These are phyloP conservation scores for Buphagus erythrorhynchus DNA, from an alignment of 2,797 vertebrate genomes.

Conservation along the genomic window DNA sequence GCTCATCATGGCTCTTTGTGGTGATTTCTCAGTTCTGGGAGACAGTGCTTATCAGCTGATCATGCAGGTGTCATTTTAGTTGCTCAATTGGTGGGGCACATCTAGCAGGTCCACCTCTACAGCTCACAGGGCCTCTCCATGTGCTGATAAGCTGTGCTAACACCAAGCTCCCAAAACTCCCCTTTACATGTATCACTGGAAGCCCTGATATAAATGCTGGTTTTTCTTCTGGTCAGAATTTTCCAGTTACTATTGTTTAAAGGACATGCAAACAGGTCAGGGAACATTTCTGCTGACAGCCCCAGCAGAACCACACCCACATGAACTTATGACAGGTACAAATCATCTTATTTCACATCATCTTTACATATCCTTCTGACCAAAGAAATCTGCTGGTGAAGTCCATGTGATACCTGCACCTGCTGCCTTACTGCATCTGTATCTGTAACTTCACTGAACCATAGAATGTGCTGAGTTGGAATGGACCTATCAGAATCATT, in stretches of 20 bases:
- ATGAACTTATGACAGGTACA: neutral
- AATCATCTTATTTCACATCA: neutral
- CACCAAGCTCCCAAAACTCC: neutral
- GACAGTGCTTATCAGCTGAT: conserved; percentile 1
- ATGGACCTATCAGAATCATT: neutral
- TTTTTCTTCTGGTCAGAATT: neutral
- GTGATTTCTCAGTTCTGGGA: neutral
- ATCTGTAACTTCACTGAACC: neutral
- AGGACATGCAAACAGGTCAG: neutral
- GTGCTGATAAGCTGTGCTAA: conserved; percentile 5
- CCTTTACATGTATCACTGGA: neutral
- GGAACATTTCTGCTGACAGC: neutral
- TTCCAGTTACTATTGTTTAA: neutral
- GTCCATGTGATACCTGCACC: neutral
- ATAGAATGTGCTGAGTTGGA: neutral
- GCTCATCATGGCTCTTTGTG: neutral
- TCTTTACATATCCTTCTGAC: neutral
- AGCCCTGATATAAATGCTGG: neutral
- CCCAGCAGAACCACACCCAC: neutral
- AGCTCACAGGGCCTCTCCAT: neutral
- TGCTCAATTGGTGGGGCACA: neutral
- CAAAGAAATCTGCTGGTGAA: neutral
- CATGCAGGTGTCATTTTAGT: neutral
- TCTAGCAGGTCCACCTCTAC: neutral
- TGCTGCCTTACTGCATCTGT: neutral